Base-by-base conservation (phyloP, 1,140 invertebrate genomes). In the Papilio polyxenes region DNA sequence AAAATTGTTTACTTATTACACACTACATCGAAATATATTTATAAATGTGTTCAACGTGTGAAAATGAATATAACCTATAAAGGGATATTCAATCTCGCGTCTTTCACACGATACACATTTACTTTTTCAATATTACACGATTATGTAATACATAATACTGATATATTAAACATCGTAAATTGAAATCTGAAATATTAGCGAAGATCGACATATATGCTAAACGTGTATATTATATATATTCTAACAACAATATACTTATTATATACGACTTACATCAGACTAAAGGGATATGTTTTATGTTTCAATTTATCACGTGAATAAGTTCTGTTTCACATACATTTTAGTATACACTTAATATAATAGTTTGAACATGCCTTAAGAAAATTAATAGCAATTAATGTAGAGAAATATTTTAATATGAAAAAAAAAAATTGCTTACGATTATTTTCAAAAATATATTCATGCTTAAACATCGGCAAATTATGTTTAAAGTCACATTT, bases 231-330 rank as follows among this genome's bases (percentile, higher is more conserved):
- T 80, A 80, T 31, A 31, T 85, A 82, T 82, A 82, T 85, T 84
- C 79, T 80, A 77, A 83, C 83, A 86, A 87, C 83, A 75, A 85
- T 83, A 87, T 88, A 89, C 85, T 91, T 90, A 91, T 44, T 81
- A 83, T 88, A 88, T 65, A 80, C 20, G 44, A 23, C 78, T 80
- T 80, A 80, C 87, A 89, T 92, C 90, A 94, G 92, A 91, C 92
- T 94, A 94, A 72, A 83, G 88, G 91, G 92, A 94, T 94, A 94
- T 94, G 92, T 94, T 92, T 93, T 93, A 89, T 85, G 89, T 93
- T 93, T 89, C 89, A 88, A 84, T 89, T 85, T 93, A 92, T 92
- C 92, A 92, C 91, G 89, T 87, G 86, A 82, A 85, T 85, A 87
- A 84, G 53, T 69, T 82, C 62, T 65, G 17, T 65, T 65, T 37